Evolutionary conservation across 35 echinoderm and acorn worm genomes (phyloP), one percentile per base, ranked within the genome.

Genomic region (Lytechinus variegatus): DNA sequence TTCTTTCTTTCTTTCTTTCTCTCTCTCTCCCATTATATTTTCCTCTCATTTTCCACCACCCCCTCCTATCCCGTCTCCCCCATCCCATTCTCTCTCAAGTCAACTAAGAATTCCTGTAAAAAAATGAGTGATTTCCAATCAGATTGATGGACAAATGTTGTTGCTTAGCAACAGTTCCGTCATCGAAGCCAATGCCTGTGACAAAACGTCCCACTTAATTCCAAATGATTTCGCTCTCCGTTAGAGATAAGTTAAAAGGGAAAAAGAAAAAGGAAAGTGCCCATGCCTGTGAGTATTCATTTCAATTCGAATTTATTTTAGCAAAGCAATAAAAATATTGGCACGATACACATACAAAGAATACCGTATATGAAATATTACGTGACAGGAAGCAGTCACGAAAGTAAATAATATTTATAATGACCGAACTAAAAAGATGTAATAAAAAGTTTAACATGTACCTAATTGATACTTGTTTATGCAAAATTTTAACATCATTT

Each of bases 131-230:
- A 79, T 79, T 79, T 79, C 66, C 66, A 79, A 16, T 79, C 66
- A 7, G 66, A 79, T 79, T 79, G 66, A 79, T 79, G 66, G 66
- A 79, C 66, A 79, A 79, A 79, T 79, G 66, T 79, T 79, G 66
- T 79, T 79, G 16, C 66, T 79, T 24, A 24, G 66, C 66, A 79
- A 79, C 66, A 19, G 16, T 79, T 79, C n/a, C 66, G 66, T 79
- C 66, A 79, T 79, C 66, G 21, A 24, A 79, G 66, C 66, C 19
- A 79, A 79, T 79, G 66, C 7, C 66, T 16, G 33, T 44, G 24
- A 79, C 16, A 79, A 79, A 24, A 16, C 66, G 7, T 79, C 19
- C 16, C 66, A 5, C 24, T 79, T 79, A n/a, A 79, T 16, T 79
- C 14, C 16, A 4, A 79, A 79, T 7, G n/a, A 79, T 79, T 19